Percentiles rank a stretch among this genome's conserved stretches.
phyloP scores from a whole-genome alignment of 2,797 vertebrate species.

The Hyperoplus immaculatus region DNA sequence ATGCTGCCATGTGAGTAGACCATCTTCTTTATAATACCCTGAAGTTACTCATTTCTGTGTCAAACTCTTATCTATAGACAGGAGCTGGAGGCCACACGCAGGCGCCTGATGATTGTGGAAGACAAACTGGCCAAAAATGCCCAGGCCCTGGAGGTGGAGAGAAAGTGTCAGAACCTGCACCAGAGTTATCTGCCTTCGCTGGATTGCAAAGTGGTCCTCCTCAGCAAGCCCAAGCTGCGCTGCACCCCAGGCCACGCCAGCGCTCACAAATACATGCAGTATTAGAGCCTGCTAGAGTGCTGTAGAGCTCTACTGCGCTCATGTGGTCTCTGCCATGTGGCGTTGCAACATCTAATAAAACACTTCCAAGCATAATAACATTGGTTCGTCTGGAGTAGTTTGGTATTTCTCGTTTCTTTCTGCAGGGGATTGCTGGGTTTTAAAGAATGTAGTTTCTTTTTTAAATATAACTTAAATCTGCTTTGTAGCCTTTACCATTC shows the following conservation, averaged over 20 bases:
- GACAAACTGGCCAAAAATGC: constrained; percentile 32
- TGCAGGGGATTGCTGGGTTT: too few relatives aligned
- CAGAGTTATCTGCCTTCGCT: constrained; percentile 7
- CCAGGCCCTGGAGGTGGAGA: constrained; percentile 4
- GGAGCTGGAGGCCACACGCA: constrained; percentile 1
- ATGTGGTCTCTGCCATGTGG: not conserved
- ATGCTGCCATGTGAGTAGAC: too few relatives aligned
- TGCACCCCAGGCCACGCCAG: not conserved
- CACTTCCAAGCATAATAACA: not conserved
- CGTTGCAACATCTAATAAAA: constrained; percentile 22
- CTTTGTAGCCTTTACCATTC: not conserved
- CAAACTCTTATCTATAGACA: constrained; percentile 16
- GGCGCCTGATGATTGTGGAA: constrained; percentile 30
- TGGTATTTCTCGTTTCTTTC: too few relatives aligned
- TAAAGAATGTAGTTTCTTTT: too few relatives aligned
- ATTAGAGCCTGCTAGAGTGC: not conserved
- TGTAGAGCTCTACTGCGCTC: constrained; percentile 3
- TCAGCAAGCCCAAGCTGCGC: constrained; percentile 10
- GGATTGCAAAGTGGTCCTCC: constrained; percentile 5
- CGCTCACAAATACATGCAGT: not conserved
- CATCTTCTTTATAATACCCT: not conserved
- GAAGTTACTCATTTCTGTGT: not conserved
- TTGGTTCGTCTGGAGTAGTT: not conserved
- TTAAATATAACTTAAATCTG: not conserved
- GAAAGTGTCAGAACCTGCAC: constrained; percentile 36